Evolutionary conservation across 2,113 vertebrate genomes (phyloP), one percentile per base, ranked within the genome.

Genomic region (Rhineura floridana): DNA sequence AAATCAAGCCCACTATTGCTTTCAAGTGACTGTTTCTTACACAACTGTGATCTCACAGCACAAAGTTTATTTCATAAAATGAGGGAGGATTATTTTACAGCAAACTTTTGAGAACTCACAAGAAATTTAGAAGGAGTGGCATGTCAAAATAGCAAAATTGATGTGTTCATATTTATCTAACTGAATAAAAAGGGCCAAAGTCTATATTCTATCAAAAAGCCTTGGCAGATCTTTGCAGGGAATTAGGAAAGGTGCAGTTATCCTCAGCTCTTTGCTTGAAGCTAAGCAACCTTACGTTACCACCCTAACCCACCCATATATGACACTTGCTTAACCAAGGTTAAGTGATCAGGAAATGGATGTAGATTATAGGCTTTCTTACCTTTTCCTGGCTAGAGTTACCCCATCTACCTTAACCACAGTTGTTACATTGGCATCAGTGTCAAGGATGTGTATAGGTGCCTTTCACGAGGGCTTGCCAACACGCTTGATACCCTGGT

Each of bases 21-120:
- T 93, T 91, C 90, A 95, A 94, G 81, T 87, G 77, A 73, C 85
- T 85, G 90, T 90, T 94, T 91, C 87, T 93, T 95, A 92, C 65
- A 91, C 94, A 94, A 93, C 85, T 93, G 83, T 93, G 85, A 77
- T 89, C 59, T 91, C 90, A 86, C 80, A 94, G 67, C 44, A 93
- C 50, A 93, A 95, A 93, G 80, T 93, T 1, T 30, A n/a, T 30
- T 90, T 90, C 83, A 83, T 89, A 86, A 91, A 93, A 83, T 30
- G 19, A 88, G 6, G 86, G 69, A 19, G 6, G 21, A 81, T 0
- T 81, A 76, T 42, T 87, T 91, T 93, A 78, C 89, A 93, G 62
- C 30, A 55, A 87, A 63, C 87, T 91, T 89, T 90, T 86, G 86
- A 86, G 44, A 80, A 23, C 90, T 50, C 0, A 83, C 28, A 91